Percentiles rank a stretch among this genome's conserved stretches.
Evolutionary conservation across 2,797 vertebrate species (phyloP).

Genomic region (Myoxocephalus aenaeus): DNA sequence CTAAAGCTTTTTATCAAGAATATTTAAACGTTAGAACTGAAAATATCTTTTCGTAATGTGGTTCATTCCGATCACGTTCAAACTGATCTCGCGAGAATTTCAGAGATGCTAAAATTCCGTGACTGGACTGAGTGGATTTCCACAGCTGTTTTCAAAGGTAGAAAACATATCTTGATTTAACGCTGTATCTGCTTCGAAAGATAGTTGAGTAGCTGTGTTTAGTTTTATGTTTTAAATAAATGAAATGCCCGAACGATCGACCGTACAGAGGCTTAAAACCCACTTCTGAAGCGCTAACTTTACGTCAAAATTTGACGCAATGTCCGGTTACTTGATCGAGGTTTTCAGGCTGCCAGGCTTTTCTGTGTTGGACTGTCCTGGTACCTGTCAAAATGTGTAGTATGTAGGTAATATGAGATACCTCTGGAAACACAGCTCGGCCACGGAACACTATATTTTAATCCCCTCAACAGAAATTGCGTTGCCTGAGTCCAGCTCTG

Average conservation of each 20-base stretch:
- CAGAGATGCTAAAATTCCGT: neutral
- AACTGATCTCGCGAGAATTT: slow-evolving; percentile 64
- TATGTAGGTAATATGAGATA: slow-evolving; percentile 38
- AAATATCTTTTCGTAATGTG: slow-evolving; percentile 34
- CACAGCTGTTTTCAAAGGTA: slow-evolving; percentile 45
- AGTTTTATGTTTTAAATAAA: neutral
- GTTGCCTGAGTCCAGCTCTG: neutral
- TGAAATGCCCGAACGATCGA: neutral
- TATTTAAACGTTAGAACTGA: neutral
- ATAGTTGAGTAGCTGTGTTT: neutral
- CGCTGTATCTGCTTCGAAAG: neutral
- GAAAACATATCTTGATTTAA: too few relatives aligned
- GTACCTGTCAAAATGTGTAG: neutral
- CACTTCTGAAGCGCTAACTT: slow-evolving; percentile 6
- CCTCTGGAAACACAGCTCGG: neutral
- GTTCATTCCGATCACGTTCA: slow-evolving; percentile 77
- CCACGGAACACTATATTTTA: rapidly evolving
- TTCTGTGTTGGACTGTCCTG: neutral
- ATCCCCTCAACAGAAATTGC: neutral
- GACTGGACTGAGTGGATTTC: neutral
- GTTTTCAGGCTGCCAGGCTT: neutral
- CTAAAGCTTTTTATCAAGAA: rapidly evolving
- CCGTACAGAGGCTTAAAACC: neutral
- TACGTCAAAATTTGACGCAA: slow-evolving; percentile 48
- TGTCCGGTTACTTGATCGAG: slow-evolving; percentile 48